phyloP scores from a whole-genome alignment of 2,888 invertebrate species.

The Sphinx pinastri region DNA sequence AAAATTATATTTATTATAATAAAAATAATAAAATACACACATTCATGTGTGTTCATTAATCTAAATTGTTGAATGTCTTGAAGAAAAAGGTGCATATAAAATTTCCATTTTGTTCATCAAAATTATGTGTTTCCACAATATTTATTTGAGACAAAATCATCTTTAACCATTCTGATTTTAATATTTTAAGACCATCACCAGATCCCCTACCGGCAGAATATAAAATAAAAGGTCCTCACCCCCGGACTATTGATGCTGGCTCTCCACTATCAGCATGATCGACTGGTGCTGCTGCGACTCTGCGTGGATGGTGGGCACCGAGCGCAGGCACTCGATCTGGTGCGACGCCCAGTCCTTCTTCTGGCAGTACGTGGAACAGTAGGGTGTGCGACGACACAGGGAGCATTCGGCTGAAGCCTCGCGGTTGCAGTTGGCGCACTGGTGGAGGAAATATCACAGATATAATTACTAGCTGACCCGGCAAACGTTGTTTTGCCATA shows the following conservation, averaged over 20 bases:
- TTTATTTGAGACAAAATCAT: too few species aligned
- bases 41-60: too few species aligned
- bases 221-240: constrained; percentile 2
- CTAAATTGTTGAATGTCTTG: too few species aligned
- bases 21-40: too few species aligned
- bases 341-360: constrained; percentile 94
- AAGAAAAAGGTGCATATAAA: too few species aligned
- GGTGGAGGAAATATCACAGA: constrained; percentile 20
- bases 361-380: constrained; percentile 95
- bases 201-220: too few species aligned
- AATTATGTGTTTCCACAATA: too few species aligned
- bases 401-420: constrained; percentile 95
- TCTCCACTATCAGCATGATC: constrained; percentile 94
- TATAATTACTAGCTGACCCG: too few species aligned
- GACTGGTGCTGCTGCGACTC: constrained; percentile 86
- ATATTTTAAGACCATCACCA: too few species aligned
- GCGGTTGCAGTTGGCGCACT: constrained; percentile 96
- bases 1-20: not conserved
- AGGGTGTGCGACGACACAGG: constrained; percentile 92
- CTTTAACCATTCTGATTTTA: too few species aligned
- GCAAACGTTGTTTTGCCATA: too few species aligned
- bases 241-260: constrained; percentile 83
- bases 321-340: constrained; percentile 92
- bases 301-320: constrained; percentile 80
- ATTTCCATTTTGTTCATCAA: too few species aligned